Percentiles rank a stretch among this genome's conserved stretches.
Evolutionary conservation across 2,113 vertebrate genomes (phyloP).

Genomic region (Cynocephalus volans): DNA sequence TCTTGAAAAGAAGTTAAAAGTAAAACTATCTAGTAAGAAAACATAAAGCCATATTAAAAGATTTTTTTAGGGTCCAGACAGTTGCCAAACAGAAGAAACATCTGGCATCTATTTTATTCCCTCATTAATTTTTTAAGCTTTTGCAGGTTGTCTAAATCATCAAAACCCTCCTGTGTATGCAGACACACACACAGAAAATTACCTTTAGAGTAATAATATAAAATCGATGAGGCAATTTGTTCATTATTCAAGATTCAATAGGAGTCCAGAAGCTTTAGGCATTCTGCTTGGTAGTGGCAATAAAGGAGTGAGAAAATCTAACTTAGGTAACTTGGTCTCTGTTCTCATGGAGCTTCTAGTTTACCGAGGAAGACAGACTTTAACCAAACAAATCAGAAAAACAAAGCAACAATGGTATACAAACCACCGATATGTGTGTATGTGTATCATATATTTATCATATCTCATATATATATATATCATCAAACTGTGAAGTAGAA

Average conservation of each 20-base stretch:
- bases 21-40: conserved; percentile 32
- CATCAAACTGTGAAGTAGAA: neutral
- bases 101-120: conserved; percentile 72
- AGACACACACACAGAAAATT: conserved; percentile 30
- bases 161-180: conserved; percentile 57
- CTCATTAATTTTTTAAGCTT: conserved; percentile 78
- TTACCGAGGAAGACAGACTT: neutral
- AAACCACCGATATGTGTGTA: neutral
- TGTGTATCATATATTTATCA: neutral
- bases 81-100: conserved; percentile 75
- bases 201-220: conserved; percentile 59
- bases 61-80: conserved; percentile 45
- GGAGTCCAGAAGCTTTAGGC: neutral
- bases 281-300: neutral
- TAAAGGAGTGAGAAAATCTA: neutral
- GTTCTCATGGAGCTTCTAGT: conserved; percentile 8
- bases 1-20: conserved; percentile 50
- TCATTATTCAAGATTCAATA: conserved; percentile 8
- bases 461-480: too few relatives aligned
- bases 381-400: neutral
- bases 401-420: neutral
- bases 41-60: conserved; percentile 31
- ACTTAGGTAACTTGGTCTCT: neutral
- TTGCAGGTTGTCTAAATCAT: conserved; percentile 74
- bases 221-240: conserved; percentile 57